These are phyloP conservation scores for Mylabris sibirica DNA, from an alignment of 2,888 invertebrate species.

Conservation along the genomic window DNA sequence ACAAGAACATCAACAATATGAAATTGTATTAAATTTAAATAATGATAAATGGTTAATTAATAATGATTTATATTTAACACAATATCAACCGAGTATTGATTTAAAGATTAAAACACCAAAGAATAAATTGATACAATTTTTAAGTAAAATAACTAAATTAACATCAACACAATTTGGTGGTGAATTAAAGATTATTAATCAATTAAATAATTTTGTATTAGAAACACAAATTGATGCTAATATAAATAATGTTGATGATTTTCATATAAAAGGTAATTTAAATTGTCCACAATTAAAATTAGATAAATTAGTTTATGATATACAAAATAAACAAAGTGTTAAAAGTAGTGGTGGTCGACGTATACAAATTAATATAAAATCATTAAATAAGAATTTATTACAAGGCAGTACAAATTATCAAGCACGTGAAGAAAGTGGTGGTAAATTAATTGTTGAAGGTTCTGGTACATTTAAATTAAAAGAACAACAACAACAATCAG, in stretches of 20 bases:
- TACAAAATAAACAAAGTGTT: conserved; percentile 65
- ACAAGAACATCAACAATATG: conserved; percentile 51
- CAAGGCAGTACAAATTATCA: conserved; percentile 78
- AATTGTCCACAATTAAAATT: conserved; percentile 71
- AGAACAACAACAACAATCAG: conserved; percentile 72
- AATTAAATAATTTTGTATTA: conserved; percentile 61
- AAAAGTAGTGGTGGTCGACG: conserved; percentile 70
- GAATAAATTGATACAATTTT: conserved; percentile 57
- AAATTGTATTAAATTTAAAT: conserved; percentile 64
- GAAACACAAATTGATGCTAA: conserved; percentile 66
- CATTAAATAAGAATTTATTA: conserved; percentile 71
- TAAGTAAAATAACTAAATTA: conserved; percentile 61
- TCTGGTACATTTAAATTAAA: conserved; percentile 76
- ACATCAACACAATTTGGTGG: conserved; percentile 68
- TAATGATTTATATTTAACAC: conserved; percentile 64
- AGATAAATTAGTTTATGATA: conserved; percentile 71
- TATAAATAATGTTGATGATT: conserved; percentile 70
- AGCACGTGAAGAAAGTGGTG: conserved; percentile 73
- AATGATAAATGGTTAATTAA: conserved; percentile 68
- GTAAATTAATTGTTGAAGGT: conserved; percentile 77
- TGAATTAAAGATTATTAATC: conserved; percentile 59
- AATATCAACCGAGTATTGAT: conserved; percentile 66
- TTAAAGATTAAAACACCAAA: conserved; percentile 66
- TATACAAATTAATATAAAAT: conserved; percentile 70
- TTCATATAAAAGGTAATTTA: conserved; percentile 67